Evolutionary conservation across 1,140 invertebrate genomes (phyloP).

Genomic region (Choristoneura fumiferana): DNA sequence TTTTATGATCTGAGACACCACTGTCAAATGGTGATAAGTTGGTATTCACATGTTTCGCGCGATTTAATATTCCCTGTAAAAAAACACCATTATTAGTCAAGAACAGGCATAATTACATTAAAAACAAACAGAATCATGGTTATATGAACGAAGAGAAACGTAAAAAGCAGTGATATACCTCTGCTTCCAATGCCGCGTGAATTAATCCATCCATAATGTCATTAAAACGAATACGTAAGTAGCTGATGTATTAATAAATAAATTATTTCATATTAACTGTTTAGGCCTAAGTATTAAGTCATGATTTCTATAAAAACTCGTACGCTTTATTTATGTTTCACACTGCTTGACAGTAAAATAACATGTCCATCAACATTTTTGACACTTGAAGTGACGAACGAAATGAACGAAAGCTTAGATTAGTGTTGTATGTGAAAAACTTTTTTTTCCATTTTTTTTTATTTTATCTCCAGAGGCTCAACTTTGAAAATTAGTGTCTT

Average conservation of each 20-base stretch:
- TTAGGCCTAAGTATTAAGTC: conserved; percentile 75
- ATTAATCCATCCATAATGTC: conserved; percentile 79
- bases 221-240: conserved; percentile 72
- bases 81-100: conserved; percentile 29
- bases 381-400: conserved; percentile 38
- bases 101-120: conserved; percentile 24
- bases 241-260: conserved; percentile 62
- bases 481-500: no score
- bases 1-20: conserved; percentile 74
- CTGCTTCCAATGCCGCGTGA: conserved; percentile 78
- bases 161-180: conserved; percentile 65
- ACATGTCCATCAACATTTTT: conserved; percentile 77
- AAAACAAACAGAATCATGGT: conserved; percentile 14
- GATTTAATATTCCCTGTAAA: conserved; percentile 70
- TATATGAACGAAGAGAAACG: conserved; percentile 32
- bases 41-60: conserved; percentile 72
- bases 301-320: conserved; percentile 75
- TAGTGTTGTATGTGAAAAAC: not conserved
- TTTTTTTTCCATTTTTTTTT: not conserved
- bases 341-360: conserved; percentile 78
- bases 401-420: conserved; percentile 17
- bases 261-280: conserved; percentile 72
- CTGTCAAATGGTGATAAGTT: conserved; percentile 66
- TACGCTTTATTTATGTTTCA: conserved; percentile 78
- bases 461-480: no score